Percentiles rank a stretch among this genome's conserved stretches.
phyloP scores from a whole-genome alignment of 2,113 vertebrate genomes.

The Leptobrachium ailaonicum region DNA sequence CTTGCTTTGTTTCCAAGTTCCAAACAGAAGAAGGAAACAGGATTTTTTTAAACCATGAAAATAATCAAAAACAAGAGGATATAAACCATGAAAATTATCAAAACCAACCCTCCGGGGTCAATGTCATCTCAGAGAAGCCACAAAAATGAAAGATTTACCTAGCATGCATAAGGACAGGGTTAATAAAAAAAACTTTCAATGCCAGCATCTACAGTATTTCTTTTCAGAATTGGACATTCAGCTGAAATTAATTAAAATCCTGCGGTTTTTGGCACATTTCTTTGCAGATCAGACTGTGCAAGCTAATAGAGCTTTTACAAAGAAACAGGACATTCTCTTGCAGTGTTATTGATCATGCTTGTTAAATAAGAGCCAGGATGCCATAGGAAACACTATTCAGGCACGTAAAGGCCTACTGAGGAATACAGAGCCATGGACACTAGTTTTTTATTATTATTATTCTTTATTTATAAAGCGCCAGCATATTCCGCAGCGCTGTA shows the following conservation, averaged over 20 bases:
- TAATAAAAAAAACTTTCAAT: background rate
- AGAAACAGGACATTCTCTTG: background rate
- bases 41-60: no score
- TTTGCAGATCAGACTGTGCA: background rate
- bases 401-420: no score
- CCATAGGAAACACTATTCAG: background rate
- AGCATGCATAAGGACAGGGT: no score
- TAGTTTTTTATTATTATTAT: no score
- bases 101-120: no score
- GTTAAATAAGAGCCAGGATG: background rate
- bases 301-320: background rate
- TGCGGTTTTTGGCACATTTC: background rate
- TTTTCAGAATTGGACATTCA: background rate
- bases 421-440: no score
- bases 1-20: background rate
- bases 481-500: no score
- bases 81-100: no score
- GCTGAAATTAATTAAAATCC: constrained; percentile 1
- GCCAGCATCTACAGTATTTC: background rate
- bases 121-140: no score
- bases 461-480: no score
- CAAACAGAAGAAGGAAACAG: background rate
- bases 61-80: no score
- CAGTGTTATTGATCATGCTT: background rate
- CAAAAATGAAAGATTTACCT: no score